Conservation (phyloP, 2,888 invertebrate species). For the Nephrotoma flavescens region DNA sequence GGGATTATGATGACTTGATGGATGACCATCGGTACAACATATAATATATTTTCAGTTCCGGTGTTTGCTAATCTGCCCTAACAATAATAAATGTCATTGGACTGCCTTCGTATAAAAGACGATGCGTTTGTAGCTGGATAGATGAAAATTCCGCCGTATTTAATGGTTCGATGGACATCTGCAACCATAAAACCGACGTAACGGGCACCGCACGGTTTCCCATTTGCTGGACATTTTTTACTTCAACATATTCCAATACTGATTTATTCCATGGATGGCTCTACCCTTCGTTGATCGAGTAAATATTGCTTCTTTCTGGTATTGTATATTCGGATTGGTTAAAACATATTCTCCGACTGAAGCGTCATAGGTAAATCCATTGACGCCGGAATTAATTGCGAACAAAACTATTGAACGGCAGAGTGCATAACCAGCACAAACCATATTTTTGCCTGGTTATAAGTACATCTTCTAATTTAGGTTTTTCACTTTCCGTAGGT, state of each 20-base stretch:
- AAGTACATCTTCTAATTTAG: conserved; percentile 67
- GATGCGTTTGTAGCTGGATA: conserved; percentile 88
- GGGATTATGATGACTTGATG: too few relatives aligned
- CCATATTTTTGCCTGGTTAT: conserved; percentile 69
- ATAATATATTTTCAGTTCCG: too few relatives aligned
- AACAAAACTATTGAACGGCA: conserved; percentile 95
- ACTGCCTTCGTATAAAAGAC: conserved; percentile 92
- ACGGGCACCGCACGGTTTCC: conserved; percentile 78
- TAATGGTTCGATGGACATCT: conserved; percentile 95
- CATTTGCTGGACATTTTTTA: conserved; percentile 77
- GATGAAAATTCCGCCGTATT: conserved; percentile 97
- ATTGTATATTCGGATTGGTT: conserved; percentile 75
- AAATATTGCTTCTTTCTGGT: conserved; percentile 78
- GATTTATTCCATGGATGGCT: conserved; percentile 30
- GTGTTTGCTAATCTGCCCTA: conserved; percentile 86
- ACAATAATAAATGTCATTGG: conserved; percentile 93
- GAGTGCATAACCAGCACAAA: conserved; percentile 91
- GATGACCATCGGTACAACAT: conserved; percentile 63
- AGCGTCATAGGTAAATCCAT: conserved; percentile 69
- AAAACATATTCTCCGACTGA: conserved; percentile 67
- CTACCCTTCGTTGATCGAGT: too few relatives aligned
- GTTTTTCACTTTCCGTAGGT: too few relatives aligned
- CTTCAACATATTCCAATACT: conserved; percentile 55
- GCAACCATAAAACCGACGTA: conserved; percentile 99
- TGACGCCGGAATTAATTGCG: conserved; percentile 60